A percentile compares a stretch with the other conserved stretches of the same genome.
These are phyloP conservation scores for Melanitta fusca DNA, from an alignment of 2,797 vertebrate species.

Conservation along the genomic window DNA sequence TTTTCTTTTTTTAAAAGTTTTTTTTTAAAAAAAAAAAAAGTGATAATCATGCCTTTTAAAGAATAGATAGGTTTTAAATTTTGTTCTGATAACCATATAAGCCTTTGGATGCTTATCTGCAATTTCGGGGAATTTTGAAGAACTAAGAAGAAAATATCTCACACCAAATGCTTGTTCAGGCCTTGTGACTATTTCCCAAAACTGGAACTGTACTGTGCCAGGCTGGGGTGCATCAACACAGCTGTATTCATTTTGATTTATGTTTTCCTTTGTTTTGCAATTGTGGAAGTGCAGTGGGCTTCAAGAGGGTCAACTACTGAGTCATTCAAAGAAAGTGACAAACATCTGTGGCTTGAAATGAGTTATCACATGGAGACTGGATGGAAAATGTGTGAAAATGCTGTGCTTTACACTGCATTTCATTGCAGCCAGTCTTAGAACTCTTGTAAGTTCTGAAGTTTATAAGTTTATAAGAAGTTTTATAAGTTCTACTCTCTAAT, in stretches of 20 bases:
- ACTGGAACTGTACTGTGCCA: rapidly evolving
- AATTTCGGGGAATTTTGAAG: background rate
- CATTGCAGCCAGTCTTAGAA: background rate
- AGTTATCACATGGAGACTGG: background rate
- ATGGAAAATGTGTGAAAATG: background rate
- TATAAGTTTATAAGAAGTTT: too few species aligned
- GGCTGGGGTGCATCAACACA: background rate
- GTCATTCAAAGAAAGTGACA: background rate
- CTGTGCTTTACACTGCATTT: background rate
- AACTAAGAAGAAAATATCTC: background rate
- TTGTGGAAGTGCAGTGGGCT: background rate
- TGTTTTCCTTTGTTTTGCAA: background rate
- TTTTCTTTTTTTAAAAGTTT: background rate
- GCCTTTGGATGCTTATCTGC: background rate
- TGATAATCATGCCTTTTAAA: background rate
- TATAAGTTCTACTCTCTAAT: background rate
- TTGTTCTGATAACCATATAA: background rate
- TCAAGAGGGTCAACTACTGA: background rate
- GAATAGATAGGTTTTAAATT: background rate
- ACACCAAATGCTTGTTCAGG: background rate
- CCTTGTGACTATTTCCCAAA: background rate
- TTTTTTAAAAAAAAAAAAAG: background rate
- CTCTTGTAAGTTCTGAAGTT: background rate
- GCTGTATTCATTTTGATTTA: background rate
- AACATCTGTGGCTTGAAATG: background rate